A percentile compares a stretch with the other conserved stretches of the same genome.
phyloP scores from a whole-genome alignment of 2,888 invertebrate species.

The Didymodactylos carnosus region DNA sequence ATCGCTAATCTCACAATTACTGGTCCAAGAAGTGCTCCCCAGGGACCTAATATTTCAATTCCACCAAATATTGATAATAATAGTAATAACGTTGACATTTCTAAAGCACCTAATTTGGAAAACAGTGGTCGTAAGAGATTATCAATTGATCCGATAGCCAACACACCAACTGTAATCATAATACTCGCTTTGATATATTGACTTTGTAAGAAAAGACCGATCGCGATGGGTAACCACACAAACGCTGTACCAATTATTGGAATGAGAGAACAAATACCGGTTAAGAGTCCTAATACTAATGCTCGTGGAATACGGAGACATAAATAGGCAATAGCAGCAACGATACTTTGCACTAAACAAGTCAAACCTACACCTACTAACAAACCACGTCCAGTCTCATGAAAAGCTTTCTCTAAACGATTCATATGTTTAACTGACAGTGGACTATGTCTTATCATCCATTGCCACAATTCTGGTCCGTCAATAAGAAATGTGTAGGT shows the following conservation, averaged over 20 bases:
- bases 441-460: not conserved
- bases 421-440: not conserved
- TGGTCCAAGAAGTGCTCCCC: not conserved
- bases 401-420: not conserved
- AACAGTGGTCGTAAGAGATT: not conserved
- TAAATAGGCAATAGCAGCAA: not conserved
- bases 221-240: not conserved
- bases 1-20: not conserved
- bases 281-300: not conserved
- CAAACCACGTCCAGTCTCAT: not conserved
- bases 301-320: not conserved
- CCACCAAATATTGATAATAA: not conserved
- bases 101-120: not conserved
- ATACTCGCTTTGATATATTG: not conserved
- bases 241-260: not conserved
- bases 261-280: not conserved
- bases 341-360: not conserved
- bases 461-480: not conserved
- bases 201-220: not conserved
- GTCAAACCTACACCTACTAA: not conserved
- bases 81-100: not conserved
- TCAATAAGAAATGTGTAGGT: not conserved
- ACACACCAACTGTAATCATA: not conserved
- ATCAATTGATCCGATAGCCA: not conserved
- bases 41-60: not conserved